These are phyloP conservation scores for Colinus virginianus DNA, from an alignment of 2,113 vertebrate genomes.

Conservation along the genomic window DNA sequence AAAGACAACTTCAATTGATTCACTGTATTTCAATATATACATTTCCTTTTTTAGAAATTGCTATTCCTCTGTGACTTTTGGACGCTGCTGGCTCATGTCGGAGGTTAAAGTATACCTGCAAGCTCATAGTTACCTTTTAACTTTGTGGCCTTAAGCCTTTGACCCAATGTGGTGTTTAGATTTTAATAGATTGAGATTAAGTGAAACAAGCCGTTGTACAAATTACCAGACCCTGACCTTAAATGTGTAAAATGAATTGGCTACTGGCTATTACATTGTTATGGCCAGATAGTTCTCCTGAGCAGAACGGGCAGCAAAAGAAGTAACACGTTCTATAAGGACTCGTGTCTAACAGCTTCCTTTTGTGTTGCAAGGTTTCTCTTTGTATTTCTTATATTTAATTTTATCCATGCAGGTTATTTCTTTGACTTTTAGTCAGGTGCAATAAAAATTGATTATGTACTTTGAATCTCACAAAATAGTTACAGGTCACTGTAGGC, in stretches of 20 bases:
- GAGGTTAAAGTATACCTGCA: conserved; percentile 56
- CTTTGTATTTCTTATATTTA: conserved; percentile 6
- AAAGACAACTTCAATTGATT: neutral
- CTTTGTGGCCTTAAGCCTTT: conserved; percentile 70
- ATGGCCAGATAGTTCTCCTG: conserved; percentile 32
- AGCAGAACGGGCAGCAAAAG: conserved; percentile 46
- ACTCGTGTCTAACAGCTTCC: conserved; percentile 26
- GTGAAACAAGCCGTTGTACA: conserved; percentile 49
- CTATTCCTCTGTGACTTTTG: conserved; percentile 36
- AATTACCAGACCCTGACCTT: conserved; percentile 61
- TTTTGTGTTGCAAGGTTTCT: conserved; percentile 27
- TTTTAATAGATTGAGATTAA: conserved; percentile 67
- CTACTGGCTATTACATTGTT: conserved; percentile 36
- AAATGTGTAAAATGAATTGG: conserved; percentile 74
- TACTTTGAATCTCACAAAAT: conserved; percentile 59
- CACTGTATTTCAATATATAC: neutral
- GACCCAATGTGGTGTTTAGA: conserved; percentile 54
- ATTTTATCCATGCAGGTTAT: conserved; percentile 30
- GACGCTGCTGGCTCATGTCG: conserved; percentile 7
- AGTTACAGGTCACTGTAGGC: conserved; percentile 71
- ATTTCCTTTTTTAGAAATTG: conserved; percentile 30
- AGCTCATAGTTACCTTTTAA: conserved; percentile 68
- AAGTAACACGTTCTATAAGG: neutral
- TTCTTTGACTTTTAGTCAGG: conserved; percentile 62
- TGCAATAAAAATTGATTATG: conserved; percentile 70